phyloP scores from a whole-genome alignment of 2,797 vertebrate species.

The Spondyliosoma cantharus region DNA sequence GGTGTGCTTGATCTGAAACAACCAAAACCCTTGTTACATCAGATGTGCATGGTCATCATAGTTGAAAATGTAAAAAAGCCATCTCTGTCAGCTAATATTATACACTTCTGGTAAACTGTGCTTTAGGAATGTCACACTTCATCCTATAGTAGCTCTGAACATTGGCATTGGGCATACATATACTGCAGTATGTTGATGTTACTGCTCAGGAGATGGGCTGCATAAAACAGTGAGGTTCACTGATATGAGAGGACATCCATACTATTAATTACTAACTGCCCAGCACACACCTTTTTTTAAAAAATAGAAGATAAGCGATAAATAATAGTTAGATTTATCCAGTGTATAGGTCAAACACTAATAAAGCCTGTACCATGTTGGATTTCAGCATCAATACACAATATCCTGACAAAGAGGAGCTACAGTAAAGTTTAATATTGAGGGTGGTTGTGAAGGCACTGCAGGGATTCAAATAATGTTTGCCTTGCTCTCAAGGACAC shows the following conservation, averaged over 20 bases:
- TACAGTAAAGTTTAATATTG: conserved; percentile 1
- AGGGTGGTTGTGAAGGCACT: neutral
- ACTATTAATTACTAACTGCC: too few species aligned
- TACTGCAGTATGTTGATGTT: too few species aligned
- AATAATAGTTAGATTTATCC: neutral
- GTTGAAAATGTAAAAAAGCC: too few species aligned
- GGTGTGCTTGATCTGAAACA: too few species aligned
- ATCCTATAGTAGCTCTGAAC: too few species aligned
- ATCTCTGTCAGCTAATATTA: too few species aligned
- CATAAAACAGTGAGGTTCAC: neutral
- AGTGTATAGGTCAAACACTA: too few species aligned
- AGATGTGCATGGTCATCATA: too few species aligned
- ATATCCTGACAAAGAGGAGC: neutral
- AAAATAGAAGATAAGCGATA: neutral
- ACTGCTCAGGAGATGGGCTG: neutral
- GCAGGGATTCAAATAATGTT: neutral
- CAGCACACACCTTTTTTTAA: neutral
- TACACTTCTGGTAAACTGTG: too few species aligned
- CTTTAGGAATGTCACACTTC: too few species aligned
- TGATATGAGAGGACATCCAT: neutral
- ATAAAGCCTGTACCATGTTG: neutral
- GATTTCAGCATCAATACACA: neutral
- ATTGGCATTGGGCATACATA: too few species aligned
- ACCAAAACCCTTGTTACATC: too few species aligned
- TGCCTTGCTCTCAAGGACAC: neutral